A percentile compares a stretch with the other conserved stretches of the same genome.
phyloP scores from a whole-genome alignment of 2,113 vertebrate genomes.

The Sinosuthora webbiana region DNA sequence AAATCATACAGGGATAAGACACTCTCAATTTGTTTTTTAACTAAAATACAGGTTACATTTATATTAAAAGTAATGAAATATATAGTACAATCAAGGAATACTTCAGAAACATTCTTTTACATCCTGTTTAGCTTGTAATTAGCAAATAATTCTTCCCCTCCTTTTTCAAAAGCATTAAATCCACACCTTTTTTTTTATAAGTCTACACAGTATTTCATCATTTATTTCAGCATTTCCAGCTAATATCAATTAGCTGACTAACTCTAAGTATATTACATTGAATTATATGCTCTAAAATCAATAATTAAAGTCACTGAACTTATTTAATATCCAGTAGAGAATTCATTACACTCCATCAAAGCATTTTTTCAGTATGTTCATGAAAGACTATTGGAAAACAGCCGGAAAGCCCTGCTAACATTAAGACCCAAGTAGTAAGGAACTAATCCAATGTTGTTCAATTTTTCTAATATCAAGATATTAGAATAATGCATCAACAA shows the following conservation, averaged over 20 bases:
- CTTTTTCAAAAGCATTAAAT: background rate
- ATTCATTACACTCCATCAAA: slow-evolving; percentile 1
- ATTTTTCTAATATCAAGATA: background rate
- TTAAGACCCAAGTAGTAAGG: background rate
- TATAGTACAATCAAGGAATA: background rate
- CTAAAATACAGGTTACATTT: background rate
- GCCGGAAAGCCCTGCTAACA: background rate
- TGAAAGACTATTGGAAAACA: background rate
- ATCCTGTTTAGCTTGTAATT: background rate
- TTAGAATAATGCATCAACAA: background rate
- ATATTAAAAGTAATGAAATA: background rate
- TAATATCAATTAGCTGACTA: background rate
- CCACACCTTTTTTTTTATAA: background rate
- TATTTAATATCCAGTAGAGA: background rate
- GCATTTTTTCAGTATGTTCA: background rate
- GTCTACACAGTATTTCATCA: background rate
- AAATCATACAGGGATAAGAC: background rate
- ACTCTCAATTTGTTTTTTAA: background rate
- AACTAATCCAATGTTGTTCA: background rate
- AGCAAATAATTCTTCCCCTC: background rate
- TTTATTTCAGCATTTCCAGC: background rate
- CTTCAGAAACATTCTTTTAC: background rate
- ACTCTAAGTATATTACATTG: background rate
- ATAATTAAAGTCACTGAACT: background rate
- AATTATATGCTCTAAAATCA: slow-evolving; percentile 3